These are phyloP conservation scores for Schizotus pectinicornis DNA, from an alignment of 2,888 invertebrate genomes.

Conservation along the genomic window DNA sequence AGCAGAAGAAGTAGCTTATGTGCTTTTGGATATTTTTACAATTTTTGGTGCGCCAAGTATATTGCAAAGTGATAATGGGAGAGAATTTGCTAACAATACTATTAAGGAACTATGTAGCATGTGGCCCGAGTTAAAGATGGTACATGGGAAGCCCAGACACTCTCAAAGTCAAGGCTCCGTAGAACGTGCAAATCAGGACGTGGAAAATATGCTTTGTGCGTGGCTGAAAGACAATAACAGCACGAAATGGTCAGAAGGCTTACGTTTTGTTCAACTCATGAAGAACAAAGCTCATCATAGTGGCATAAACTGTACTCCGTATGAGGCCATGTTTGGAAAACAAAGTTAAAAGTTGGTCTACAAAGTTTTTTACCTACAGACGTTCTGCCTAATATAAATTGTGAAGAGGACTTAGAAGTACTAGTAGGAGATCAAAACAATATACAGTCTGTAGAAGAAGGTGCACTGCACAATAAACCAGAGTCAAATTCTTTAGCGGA, in stretches of 20 bases:
- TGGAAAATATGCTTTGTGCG: constrained; percentile 48
- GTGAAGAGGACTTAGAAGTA: no score
- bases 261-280: constrained; percentile 53
- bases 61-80: constrained; percentile 49
- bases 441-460: no score
- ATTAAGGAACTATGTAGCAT: constrained; percentile 41
- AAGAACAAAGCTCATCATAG: constrained; percentile 53
- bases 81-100: constrained; percentile 46
- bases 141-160: constrained; percentile 51
- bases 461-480: no score
- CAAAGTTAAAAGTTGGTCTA: constrained; percentile 12
- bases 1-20: constrained; percentile 47
- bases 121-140: constrained; percentile 50
- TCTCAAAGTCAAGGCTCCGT: constrained; percentile 47
- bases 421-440: no score
- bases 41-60: constrained; percentile 50
- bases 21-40: constrained; percentile 49
- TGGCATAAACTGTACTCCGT: constrained; percentile 44
- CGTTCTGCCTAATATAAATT: no score
- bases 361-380: no score
- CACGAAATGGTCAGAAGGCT: constrained; percentile 53
- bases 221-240: constrained; percentile 52
- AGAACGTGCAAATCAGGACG: constrained; percentile 50
- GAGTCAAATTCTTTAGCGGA: no score
- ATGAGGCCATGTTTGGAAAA: constrained; percentile 24